phyloP scores from a whole-genome alignment of 2,888 invertebrate species.

The Dolichomitus sp. region DNA sequence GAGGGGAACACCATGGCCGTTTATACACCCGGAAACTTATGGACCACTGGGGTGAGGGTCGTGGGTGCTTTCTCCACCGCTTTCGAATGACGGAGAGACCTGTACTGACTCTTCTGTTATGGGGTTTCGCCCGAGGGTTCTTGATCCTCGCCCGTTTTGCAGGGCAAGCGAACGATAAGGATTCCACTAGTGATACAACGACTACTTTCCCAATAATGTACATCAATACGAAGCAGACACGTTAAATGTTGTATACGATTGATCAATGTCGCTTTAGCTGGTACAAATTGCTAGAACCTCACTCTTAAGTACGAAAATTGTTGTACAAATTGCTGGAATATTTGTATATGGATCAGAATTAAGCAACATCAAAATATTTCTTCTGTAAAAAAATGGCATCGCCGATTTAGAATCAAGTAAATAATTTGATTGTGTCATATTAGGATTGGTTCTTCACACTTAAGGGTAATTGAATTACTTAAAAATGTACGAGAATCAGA shows the following conservation, averaged over 20 bases:
- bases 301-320: not conserved
- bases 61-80: not conserved
- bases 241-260: constrained; percentile 9
- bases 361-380: not conserved
- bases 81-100: not conserved
- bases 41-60: constrained; percentile 13
- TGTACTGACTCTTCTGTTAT: constrained; percentile 9
- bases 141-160: constrained; percentile 11
- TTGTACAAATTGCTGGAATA: not conserved
- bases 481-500: too few relatives aligned
- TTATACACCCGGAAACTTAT: constrained; percentile 33
- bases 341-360: not conserved
- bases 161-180: not conserved
- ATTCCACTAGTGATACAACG: not conserved
- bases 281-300: not conserved
- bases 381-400: not conserved
- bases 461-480: too few relatives aligned
- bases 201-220: constrained; percentile 12
- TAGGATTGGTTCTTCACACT: too few relatives aligned
- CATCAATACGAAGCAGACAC: not conserved
- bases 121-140: not conserved
- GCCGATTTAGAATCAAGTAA: too few relatives aligned
- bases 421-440: too few relatives aligned
- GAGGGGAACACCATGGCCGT: constrained; percentile 42
- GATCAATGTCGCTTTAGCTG: not conserved